Percentiles rank a stretch among this genome's conserved stretches.
Evolutionary conservation across 2,113 vertebrate species (phyloP).

Genomic region (Perca fluviatilis): DNA sequence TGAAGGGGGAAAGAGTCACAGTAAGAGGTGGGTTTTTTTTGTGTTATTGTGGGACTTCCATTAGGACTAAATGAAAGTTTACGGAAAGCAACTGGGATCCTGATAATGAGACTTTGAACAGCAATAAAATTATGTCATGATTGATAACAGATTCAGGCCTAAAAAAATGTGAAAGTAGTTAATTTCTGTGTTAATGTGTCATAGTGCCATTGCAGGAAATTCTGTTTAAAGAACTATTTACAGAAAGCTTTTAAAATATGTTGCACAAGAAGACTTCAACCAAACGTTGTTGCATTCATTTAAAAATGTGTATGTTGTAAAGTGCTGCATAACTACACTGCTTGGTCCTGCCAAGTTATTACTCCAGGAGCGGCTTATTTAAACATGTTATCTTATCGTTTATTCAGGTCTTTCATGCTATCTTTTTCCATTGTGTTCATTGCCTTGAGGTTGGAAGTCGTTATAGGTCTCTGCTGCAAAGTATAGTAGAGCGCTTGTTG

Average conservation of each 20-base stretch:
- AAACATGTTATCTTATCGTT: background rate
- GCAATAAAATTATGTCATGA: background rate
- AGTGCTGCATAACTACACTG: background rate
- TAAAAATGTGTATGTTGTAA: background rate
- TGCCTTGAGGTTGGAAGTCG: constrained; percentile 27
- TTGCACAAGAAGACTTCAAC: background rate
- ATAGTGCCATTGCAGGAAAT: background rate
- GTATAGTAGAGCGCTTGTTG: constrained; percentile 9
- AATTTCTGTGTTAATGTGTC: background rate
- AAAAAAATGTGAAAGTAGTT: background rate
- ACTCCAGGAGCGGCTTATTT: background rate
- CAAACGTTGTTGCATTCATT: background rate
- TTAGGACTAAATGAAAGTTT: constrained; percentile 21
- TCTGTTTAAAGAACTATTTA: background rate
- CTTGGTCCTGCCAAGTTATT: background rate
- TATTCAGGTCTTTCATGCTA: background rate
- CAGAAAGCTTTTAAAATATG: background rate
- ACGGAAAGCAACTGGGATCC: constrained; percentile 30
- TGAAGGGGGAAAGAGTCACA: background rate
- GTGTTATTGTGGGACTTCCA: constrained; percentile 16
- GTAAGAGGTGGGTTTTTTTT: background rate
- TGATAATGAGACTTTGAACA: background rate
- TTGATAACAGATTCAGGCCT: background rate
- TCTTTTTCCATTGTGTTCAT: constrained; percentile 29
- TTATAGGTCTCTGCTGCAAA: constrained; percentile 45